phyloP scores from a whole-genome alignment of 2,113 vertebrate genomes.

The Casuarius casuarius region DNA sequence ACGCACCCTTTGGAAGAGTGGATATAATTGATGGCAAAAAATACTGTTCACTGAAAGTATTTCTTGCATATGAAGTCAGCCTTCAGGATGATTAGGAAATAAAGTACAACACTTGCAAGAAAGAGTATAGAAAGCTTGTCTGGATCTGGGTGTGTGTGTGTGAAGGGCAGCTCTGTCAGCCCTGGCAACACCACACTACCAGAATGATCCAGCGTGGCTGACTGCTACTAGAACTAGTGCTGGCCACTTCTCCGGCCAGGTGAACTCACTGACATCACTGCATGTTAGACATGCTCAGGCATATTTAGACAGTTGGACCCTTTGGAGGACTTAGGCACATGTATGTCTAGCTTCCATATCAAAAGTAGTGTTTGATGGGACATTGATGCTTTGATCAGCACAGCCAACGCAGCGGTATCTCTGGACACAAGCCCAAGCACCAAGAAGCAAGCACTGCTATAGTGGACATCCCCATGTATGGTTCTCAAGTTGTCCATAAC shows the following conservation, averaged over 20 bases:
- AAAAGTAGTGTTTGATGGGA: not conserved
- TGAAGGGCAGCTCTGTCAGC: not conserved
- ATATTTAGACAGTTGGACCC: not conserved
- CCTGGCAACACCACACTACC: not conserved
- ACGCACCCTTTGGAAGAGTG: slow-evolving; percentile 59
- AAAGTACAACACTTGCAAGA: not conserved
- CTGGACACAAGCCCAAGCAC: not conserved
- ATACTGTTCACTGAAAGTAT: not conserved
- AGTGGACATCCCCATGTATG: not conserved
- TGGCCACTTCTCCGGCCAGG: not conserved
- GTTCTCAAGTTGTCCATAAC: not conserved
- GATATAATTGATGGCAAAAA: not conserved
- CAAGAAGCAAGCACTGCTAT: not conserved
- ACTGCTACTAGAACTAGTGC: not conserved
- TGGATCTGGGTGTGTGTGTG: not conserved
- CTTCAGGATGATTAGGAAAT: not conserved
- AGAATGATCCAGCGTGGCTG: not conserved
- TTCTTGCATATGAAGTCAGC: not conserved
- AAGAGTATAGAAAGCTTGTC: not conserved
- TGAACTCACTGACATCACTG: not conserved
- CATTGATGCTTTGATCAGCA: not conserved
- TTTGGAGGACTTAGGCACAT: not conserved
- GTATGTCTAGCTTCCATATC: not conserved
- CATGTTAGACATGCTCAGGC: not conserved
- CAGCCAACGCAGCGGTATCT: not conserved